Base-by-base conservation (phyloP, 2,888 invertebrate genomes). In the Polyommatus iphigenia region DNA sequence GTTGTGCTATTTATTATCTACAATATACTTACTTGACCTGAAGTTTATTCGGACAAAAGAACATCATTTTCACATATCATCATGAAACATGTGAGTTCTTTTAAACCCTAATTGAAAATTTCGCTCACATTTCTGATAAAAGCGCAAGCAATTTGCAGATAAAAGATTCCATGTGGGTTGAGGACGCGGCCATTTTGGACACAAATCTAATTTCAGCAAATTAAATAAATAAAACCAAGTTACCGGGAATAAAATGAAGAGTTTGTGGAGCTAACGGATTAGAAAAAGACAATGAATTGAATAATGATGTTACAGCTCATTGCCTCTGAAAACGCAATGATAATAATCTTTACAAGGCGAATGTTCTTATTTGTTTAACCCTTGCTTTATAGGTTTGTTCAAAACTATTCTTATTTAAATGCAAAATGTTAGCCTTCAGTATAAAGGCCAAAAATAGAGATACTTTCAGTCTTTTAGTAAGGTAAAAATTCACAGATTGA, bases 141-240 rank as follows among this genome's bases (percentile, higher is more conserved):
- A 85, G 84, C 85, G 85, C 85, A 82, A 85, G 84, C 88, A 90
- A 89, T 90, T 90, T 90, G 86, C 85, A 85, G 82, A 83, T 82
- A 88, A 89, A 88, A 85, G 86, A 88, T 89, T 90, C 88, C 86
- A 87, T 85, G 85, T 84, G 83, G 83, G 82, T 84, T 82, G 85
- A 85, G 86, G 84, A 83, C 82, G 82, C 83, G 78, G 85, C 78
- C 79, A 85, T 86, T 86, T 84, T 87, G 85, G 87, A 87, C 89
- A 90, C 91, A 90, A 90, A 90, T 87, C 85, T 85, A 83, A 85
- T 87, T 89, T 86, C 85, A 85, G 82, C 86, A 87, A 85, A 85
- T 86, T 85, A 87, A 84, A 86, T 88, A 88, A 88, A 88, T 86
- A 87, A 81, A 83, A 83, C 82, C 81, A 83, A 83, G 80, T 81